Evolutionary conservation across 2,888 invertebrate genomes (phyloP), one percentile per base, ranked within the genome.

Genomic region (Baccha elongata): DNA sequence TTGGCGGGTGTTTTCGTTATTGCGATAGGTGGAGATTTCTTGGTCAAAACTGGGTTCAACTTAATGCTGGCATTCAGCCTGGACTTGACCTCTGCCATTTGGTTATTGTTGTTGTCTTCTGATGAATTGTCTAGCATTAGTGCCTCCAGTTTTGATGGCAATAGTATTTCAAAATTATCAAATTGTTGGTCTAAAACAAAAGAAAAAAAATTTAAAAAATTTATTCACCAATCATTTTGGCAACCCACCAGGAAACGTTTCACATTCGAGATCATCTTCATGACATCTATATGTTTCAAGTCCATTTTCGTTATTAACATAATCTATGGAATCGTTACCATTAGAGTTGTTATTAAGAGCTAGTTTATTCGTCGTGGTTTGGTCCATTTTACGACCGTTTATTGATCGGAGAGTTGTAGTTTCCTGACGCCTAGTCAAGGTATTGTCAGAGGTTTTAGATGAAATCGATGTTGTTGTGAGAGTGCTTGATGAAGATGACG

Each of bases 1-100:
- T 67, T 60, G 19, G 42, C 7, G 3, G 46, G 46, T 8, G 65
- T 65, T 60, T 48, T 78, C 11, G 46, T 40, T 0, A 53, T 29
- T 17, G 64, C 73, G 11, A 53, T 71, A 10, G 86, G 83, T 3
- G 90, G 89, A 1, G 88, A 87, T 69, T 89, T 89, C 69, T 88
- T 89, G 2, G 88, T 89, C n/a, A 90, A 76, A 42, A 91, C 88
- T 1, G 91, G 90, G 69, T 89, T 90, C 3, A 91, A 75, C 69
- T 89, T 89, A 6, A 87, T 86, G 26, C 81, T 85, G 44, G 86
- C 86, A n/a, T 78, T 84, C 11, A 76, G 73, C n/a, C 55, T 65
- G 46, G 71, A 42, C 32, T 74, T 76, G 4, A 8, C 37, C 13
- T 58, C 55, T 37, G 35, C 0, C 11, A 23, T 13, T 8, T 50